phyloP scores from a whole-genome alignment of 2,797 vertebrate genomes.

The Acrossocheilus wenchowensis region DNA sequence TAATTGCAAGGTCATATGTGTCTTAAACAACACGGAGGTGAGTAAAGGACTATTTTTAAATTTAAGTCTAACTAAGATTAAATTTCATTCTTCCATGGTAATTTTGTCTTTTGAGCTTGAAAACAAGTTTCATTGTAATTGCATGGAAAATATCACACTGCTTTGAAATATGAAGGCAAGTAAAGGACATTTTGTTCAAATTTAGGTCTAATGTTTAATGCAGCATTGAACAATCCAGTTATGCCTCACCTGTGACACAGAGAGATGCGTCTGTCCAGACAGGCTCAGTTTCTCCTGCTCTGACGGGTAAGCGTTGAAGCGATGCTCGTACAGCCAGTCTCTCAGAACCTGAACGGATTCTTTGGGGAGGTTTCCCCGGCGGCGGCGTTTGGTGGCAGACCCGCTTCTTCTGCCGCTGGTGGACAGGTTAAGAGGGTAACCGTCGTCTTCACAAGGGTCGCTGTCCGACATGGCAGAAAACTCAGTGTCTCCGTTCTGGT shows the following conservation, averaged over 20 bases:
- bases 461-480: constrained; percentile 86
- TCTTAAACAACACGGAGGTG: no score
- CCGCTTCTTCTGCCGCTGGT: constrained; percentile 64
- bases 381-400: constrained; percentile 85
- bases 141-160: not conserved
- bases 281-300: constrained; percentile 95
- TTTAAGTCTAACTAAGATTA: not conserved
- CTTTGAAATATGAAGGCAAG: not conserved
- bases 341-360: constrained; percentile 93
- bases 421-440: constrained; percentile 83
- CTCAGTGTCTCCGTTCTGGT: constrained; percentile 73
- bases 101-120: not conserved
- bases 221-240: no score
- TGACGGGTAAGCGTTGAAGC: constrained; percentile 95
- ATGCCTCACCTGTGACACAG: constrained; percentile 88
- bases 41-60: no score
- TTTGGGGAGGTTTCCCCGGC: constrained; percentile 94
- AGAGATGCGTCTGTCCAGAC: constrained; percentile 89
- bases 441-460: constrained; percentile 85
- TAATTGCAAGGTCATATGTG: no score
- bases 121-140: not conserved
- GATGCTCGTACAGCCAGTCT: constrained; percentile 95
- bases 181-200: not conserved
- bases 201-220: not conserved
- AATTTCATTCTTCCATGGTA: no score